These are phyloP conservation scores for Neotoxoptera formosana DNA, from an alignment of 1,140 invertebrate genomes.

Conservation along the genomic window DNA sequence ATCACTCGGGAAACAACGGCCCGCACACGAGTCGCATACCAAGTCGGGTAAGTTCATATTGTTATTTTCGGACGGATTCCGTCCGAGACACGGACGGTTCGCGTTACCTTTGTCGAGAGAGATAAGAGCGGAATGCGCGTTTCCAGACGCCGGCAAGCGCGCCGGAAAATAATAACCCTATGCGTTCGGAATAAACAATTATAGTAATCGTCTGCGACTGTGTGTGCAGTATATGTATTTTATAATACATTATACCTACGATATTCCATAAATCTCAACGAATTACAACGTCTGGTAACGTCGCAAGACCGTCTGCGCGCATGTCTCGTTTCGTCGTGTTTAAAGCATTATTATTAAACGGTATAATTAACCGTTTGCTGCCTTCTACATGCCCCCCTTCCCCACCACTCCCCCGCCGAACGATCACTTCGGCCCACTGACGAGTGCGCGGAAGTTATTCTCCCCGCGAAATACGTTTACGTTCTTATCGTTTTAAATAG, in stretches of 20 bases:
- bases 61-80: not conserved
- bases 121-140: not conserved
- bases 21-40: not conserved
- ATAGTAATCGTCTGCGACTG: not conserved
- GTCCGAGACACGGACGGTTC: not conserved
- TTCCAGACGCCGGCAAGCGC: no score
- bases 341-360: not conserved
- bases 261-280: not conserved
- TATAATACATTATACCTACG: no score
- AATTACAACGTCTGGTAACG: not conserved
- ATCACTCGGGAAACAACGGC: not conserved
- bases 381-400: no score
- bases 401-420: no score
- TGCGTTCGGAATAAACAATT: not conserved
- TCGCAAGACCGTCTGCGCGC: no score
- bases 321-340: not conserved
- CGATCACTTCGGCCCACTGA: not conserved
- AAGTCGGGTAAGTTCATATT: not conserved
- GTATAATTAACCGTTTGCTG: no score
- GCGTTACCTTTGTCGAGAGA: not conserved
- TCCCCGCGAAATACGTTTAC: not conserved
- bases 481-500: not conserved
- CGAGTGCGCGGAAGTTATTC: not conserved
- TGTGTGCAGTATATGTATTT: no score
- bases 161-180: not conserved